phyloP scores from a whole-genome alignment of 2,888 invertebrate species.

The Tiliacea citrago region DNA sequence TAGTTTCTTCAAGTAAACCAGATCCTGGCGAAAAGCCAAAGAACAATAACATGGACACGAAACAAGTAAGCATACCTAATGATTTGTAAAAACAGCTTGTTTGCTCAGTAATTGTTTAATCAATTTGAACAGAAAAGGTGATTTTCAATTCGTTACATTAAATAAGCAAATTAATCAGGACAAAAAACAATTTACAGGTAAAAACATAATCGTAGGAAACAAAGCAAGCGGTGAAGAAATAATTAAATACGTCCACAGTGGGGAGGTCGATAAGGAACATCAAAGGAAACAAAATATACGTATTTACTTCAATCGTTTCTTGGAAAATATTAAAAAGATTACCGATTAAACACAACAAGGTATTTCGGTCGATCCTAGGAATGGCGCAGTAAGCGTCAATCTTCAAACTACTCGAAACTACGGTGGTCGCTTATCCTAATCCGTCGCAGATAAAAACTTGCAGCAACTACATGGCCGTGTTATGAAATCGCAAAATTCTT shows the following conservation, averaged over 20 bases:
- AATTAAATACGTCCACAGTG: conserved; percentile 13
- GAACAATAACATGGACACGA: conserved; percentile 27
- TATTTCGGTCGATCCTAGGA: background rate
- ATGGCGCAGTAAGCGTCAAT: conserved; percentile 17
- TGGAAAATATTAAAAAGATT: conserved; percentile 9
- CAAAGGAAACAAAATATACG: conserved; percentile 30
- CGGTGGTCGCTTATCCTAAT: conserved; percentile 10
- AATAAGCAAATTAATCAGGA: conserved; percentile 8
- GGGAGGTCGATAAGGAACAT: conserved; percentile 23
- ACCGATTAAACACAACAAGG: conserved; percentile 10
- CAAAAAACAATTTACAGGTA: conserved; percentile 8
- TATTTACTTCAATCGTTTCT: conserved; percentile 12
- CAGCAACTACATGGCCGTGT: conserved; percentile 1
- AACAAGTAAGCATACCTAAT: conserved; percentile 39
- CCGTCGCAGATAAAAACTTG: conserved; percentile 13
- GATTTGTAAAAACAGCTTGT: conserved; percentile 31
- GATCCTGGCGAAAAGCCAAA: conserved; percentile 45
- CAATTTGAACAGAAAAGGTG: conserved; percentile 12
- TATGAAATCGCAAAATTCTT: conserved; percentile 25
- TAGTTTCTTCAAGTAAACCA: conserved; percentile 41
- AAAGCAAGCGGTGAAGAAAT: conserved; percentile 25
- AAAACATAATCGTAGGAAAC: conserved; percentile 14
- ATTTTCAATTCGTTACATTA: conserved; percentile 25
- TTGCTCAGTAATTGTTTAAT: background rate
- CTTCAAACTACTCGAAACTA: background rate